Base-by-base conservation (phyloP, 2,888 invertebrate species). In the Melanotus villosus region DNA sequence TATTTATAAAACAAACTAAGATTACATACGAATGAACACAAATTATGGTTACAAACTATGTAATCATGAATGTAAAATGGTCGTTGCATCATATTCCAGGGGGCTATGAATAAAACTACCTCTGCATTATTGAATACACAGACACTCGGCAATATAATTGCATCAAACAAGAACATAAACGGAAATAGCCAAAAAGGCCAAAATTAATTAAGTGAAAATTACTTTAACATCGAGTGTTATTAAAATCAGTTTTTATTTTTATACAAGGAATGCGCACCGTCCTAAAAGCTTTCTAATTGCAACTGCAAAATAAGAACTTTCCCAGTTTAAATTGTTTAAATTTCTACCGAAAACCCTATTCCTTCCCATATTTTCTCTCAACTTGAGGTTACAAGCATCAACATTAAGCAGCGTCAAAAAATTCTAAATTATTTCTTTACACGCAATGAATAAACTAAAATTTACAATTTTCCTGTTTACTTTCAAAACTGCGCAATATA, bases 341-440 rank as follows among this genome's bases (percentile, higher is more conserved):
- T 30, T 23, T 16, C 30, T 32, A 26, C 14, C 12, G 12, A 30
- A 21, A 50, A 50, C 30, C 16, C 12, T 18, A 52, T 52, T 52
- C 21, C 32, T 16, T 14, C 2, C 18, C 12, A 26, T 19, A 12
- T 32, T 32, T 52, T 18, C 9, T 26, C 16, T 12, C 1, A 18
- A 34, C 14, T 19, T 7, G 52, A 3, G 52, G 52, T 16, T 47
- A 52, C 18, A n/a, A 34, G 19, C 41, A 23, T 45, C 23, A 34
- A 12, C 59, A 59, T 59, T 59, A 59, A 32, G 45, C 59, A 45
- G 59, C 34, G 59, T 45, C 59, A n/a, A 45, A 47, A 36, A 57
- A 38, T 38, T 38, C 41, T 18, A 45, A 45, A 59, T 47, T 59
- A 47, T 59, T 45, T 19, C 16, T 34, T 4, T n/a, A 12, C 59